phyloP scores from a whole-genome alignment of 2,797 vertebrate genomes.

The Lophotriccus pileatus region DNA sequence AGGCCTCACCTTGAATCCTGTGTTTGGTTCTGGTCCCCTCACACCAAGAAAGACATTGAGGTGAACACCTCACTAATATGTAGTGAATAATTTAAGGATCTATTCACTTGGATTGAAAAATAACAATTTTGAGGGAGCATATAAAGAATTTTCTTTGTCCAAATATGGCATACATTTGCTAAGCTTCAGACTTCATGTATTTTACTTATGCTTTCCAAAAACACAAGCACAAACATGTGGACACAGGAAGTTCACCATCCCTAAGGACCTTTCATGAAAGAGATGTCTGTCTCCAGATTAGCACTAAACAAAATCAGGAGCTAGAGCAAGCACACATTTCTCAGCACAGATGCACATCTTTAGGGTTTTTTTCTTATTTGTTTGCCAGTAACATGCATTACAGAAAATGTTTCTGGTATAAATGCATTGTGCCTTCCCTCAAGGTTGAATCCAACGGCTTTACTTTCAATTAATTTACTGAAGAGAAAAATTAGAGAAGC shows the following conservation, averaged over 20 bases:
- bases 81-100: background rate
- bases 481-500: background rate
- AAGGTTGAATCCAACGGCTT: background rate
- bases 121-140: background rate
- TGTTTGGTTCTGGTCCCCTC: background rate
- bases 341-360: background rate
- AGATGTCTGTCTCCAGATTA: background rate
- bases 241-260: background rate
- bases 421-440: background rate
- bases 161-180: background rate
- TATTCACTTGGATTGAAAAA: background rate
- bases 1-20: accelerated
- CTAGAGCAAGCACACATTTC: background rate
- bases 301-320: background rate
- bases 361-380: background rate
- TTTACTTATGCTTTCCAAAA: background rate
- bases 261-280: background rate
- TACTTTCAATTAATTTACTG: background rate
- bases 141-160: background rate
- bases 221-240: background rate
- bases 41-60: background rate
- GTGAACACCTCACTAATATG: background rate
- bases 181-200: background rate
- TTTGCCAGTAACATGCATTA: background rate
- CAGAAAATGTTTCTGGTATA: background rate